Evolutionary conservation across 2,888 invertebrate genomes (phyloP).

Genomic region (Hydrotaea diabolus): DNA sequence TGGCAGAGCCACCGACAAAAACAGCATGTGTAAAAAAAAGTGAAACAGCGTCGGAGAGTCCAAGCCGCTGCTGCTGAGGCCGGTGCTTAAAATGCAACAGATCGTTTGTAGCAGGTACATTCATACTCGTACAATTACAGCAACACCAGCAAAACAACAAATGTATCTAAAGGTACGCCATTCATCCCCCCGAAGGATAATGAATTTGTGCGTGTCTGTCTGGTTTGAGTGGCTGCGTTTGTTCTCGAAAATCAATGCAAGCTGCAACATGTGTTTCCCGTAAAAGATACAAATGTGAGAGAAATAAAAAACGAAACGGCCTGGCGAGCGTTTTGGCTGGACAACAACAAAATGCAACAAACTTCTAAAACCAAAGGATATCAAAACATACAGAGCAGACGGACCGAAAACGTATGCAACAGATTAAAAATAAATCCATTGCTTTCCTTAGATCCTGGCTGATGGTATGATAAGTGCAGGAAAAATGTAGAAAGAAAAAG

Average conservation of each 20-base stretch:
- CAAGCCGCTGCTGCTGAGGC: neutral
- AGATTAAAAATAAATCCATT: neutral
- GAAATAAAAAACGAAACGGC: slow-evolving; percentile 21
- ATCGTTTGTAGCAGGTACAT: slow-evolving; percentile 65
- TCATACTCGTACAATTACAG: neutral
- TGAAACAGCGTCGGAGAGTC: slow-evolving; percentile 1
- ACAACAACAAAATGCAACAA: neutral
- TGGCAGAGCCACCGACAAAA: neutral
- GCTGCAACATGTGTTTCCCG: slow-evolving; percentile 64
- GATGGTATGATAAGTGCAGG: slow-evolving; percentile 2
- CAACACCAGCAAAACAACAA: slow-evolving; percentile 45
- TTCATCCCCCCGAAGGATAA: slow-evolving; percentile 11
- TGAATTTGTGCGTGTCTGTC: slow-evolving; percentile 19
- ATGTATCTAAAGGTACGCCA: neutral
- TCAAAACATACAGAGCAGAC: slow-evolving; percentile 40
- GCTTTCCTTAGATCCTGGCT: neutral
- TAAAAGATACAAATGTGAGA: slow-evolving; percentile 14
- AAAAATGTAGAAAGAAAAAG: too few species aligned
- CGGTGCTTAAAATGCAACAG: slow-evolving; percentile 57
- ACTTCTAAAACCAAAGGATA: slow-evolving; percentile 47
- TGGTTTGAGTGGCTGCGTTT: too few species aligned
- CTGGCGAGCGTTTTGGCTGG: neutral
- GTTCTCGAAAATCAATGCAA: slow-evolving; percentile 60
- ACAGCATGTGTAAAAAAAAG: slow-evolving; percentile 36
- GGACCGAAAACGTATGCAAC: neutral